Conservation (phyloP, 2,888 invertebrate species). For the Mylabris sibirica region DNA sequence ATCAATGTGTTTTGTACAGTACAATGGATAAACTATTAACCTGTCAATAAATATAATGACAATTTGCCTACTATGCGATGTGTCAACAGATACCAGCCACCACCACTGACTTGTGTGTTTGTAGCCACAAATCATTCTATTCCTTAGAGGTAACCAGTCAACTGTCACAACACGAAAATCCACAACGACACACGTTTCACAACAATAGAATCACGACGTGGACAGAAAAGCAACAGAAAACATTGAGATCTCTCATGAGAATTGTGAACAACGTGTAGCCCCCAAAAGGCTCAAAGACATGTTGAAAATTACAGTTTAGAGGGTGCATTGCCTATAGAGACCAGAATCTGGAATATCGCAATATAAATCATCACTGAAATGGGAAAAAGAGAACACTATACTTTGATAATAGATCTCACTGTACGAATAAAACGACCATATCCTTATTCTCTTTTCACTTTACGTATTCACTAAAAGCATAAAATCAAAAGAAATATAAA, state of each 20-base stretch:
- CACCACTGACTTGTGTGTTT: conserved; percentile 34
- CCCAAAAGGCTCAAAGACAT: conserved; percentile 15
- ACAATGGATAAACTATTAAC: conserved; percentile 26
- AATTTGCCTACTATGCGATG: conserved; percentile 16
- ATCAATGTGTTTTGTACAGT: background rate
- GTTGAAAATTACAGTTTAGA: conserved; percentile 19
- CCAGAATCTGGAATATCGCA: background rate
- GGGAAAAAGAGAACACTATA: background rate
- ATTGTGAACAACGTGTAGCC: conserved; percentile 18
- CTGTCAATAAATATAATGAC: conserved; percentile 18
- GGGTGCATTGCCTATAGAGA: background rate
- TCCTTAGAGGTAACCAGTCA: conserved; percentile 56
- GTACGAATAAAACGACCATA: background rate
- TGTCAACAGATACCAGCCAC: conserved; percentile 28
- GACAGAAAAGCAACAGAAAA: conserved; percentile 56
- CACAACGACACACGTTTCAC: conserved; percentile 59
- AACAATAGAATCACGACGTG: conserved; percentile 62
- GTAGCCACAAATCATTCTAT: conserved; percentile 47
- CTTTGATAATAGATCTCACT: conserved; percentile 4
- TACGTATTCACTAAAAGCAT: background rate
- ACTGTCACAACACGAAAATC: conserved; percentile 60
- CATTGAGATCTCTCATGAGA: conserved; percentile 22
- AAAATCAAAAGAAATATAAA: background rate
- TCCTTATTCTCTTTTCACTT: background rate
- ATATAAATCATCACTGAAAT: conserved; percentile 2